Evolutionary conservation across 2,888 invertebrate species (phyloP), one percentile per base, ranked within the genome.

Genomic region (Hypolimnas misippus): DNA sequence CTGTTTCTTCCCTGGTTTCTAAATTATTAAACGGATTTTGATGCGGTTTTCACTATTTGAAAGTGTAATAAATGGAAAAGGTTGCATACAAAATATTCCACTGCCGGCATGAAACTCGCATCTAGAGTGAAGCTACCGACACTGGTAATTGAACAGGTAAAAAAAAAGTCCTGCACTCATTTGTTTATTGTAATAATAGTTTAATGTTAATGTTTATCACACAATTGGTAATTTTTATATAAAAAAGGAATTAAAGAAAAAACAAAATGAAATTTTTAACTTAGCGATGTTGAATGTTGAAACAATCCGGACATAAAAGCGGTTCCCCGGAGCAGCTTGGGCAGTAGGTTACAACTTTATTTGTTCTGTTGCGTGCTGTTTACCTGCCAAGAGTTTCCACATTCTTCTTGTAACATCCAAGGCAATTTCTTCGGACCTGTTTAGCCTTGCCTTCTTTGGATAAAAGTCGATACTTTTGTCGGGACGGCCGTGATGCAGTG

Each of bases 31-130:
- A 33, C 33, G 33, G 33, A 33, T 7, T 33, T 33, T 33, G 33
- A 33, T 33, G 33, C 33, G 33, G 33, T 33, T 33, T 33, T 33
- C 33, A 33, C 33, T 33, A 33, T 33, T 33, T 33, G 10, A 33
- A 33, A 33, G 33, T 10, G 33, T 10, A 33, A 33, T 33, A 33
- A 33, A 33, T 33, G 33, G 33, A 33, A 33, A 33, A 33, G 33
- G 33, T 33, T 33, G 33, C 33, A 33, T 33, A 33, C 33, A 33
- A 33, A 33, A 33, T 33, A 33, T 33, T 33, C 33, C 33, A 33
- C 12, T 7, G 33, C 33, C 33, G 33, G 33, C 33, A 33, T 33
- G 33, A 7, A 33, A 33, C 33, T 33, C 33, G 33, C 33, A 33
- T 33, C 33, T 33, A 33, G 33, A 33, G 33, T 7, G 7, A 33